phyloP scores from a whole-genome alignment of 2,113 vertebrate genomes.

The Melanerpes aurifrons region DNA sequence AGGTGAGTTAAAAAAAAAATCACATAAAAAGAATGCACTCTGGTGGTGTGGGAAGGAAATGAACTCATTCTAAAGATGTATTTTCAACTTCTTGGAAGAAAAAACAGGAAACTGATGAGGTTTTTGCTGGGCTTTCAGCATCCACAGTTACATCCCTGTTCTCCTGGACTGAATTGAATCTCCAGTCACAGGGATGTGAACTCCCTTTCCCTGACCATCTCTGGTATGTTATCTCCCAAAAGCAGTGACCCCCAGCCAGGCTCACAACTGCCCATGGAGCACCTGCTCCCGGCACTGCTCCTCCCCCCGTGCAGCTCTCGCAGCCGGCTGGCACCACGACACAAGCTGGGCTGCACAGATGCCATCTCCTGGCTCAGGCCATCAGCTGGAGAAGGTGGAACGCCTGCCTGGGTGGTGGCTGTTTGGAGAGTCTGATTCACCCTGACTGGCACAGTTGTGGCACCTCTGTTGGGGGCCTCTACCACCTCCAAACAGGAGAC shows the following conservation, averaged over 20 bases:
- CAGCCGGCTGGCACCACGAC: rapidly evolving
- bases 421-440: background rate
- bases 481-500: background rate
- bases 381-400: background rate
- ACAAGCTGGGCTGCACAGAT: background rate
- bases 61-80: background rate
- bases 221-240: background rate
- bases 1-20: background rate
- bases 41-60: background rate
- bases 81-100: background rate
- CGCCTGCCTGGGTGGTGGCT: background rate
- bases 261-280: rapidly evolving
- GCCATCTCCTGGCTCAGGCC: background rate
- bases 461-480: background rate
- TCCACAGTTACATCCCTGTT: background rate
- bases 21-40: background rate
- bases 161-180: background rate
- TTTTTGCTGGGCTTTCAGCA: background rate
- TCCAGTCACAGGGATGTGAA: background rate
- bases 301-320: background rate
- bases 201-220: background rate
- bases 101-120: background rate
- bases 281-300: background rate
- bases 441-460: slow-evolving; percentile 12
- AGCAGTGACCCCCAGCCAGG: background rate